Percentiles rank a stretch among this genome's conserved stretches.
phyloP scores from a whole-genome alignment of 2,888 invertebrate species.

The Tolmerus cingulatus region DNA sequence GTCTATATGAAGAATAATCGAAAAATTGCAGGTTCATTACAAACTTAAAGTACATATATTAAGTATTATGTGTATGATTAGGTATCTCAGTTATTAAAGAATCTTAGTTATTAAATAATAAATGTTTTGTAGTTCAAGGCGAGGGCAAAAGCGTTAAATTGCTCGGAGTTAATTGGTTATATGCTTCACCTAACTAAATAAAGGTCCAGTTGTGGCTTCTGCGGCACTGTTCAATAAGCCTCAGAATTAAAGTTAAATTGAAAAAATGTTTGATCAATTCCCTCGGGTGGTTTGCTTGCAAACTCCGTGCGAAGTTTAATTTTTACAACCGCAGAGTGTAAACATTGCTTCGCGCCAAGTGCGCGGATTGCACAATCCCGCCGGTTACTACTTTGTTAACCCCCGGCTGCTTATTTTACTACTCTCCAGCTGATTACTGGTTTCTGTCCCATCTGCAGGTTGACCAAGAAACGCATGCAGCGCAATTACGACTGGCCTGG shows the following conservation, averaged over 20 bases:
- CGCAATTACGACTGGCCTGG: not conserved
- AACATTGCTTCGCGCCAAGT: conserved; percentile 6
- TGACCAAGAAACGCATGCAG: conserved; percentile 37
- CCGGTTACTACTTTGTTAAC: conserved; percentile 4
- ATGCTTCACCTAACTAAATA: not conserved
- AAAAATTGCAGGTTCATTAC: too few relatives aligned
- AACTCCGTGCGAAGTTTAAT: not conserved
- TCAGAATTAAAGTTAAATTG: not conserved
- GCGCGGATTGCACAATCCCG: not conserved
- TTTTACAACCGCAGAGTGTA: conserved; percentile 16
- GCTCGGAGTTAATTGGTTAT: not conserved
- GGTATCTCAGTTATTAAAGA: not conserved
- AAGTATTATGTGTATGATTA: not conserved
- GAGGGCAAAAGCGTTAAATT: not conserved
- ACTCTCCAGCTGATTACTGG: conserved; percentile 33
- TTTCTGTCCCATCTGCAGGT: conserved; percentile 4
- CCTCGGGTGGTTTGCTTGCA: not conserved
- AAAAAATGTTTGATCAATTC: not conserved
- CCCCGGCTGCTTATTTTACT: not conserved
- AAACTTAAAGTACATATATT: too few relatives aligned
- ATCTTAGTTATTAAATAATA: not conserved
- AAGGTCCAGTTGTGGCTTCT: not conserved
- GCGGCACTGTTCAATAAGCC: not conserved
- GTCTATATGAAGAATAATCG: too few relatives aligned
- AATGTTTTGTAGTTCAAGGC: not conserved